phyloP scores from a whole-genome alignment of 1,140 invertebrate genomes.

The Rhopalosiphum padi region DNA sequence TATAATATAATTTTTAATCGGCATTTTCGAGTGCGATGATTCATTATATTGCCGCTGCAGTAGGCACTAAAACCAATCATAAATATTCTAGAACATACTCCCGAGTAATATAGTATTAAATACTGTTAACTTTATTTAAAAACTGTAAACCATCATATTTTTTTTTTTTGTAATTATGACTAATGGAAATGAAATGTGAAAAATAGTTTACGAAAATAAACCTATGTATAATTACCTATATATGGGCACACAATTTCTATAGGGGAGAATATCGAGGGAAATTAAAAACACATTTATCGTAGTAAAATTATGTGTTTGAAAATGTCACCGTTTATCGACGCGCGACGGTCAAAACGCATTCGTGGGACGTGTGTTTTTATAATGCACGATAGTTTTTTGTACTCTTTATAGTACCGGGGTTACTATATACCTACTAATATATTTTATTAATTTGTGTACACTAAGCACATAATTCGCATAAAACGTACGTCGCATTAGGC shows the following conservation, averaged over 20 bases:
- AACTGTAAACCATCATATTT: not conserved
- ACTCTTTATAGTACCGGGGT: not conserved
- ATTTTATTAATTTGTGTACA: slow-evolving; percentile 13
- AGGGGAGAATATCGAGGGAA: not conserved
- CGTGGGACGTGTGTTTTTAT: not conserved
- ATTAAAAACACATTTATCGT: slow-evolving; percentile 3
- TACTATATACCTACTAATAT: not conserved
- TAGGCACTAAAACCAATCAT: not conserved
- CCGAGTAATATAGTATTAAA: too few species aligned
- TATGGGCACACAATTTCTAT: not conserved
- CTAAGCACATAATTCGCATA: slow-evolving; percentile 18
- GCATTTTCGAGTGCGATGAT: not conserved
- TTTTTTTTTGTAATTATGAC: not conserved
- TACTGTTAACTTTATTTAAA: too few species aligned
- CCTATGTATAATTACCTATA: not conserved
- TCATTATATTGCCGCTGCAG: not conserved
- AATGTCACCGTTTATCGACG: not conserved
- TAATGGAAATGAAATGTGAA: not conserved
- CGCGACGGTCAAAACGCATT: not conserved
- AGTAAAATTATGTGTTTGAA: not conserved
- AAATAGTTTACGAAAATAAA: not conserved
- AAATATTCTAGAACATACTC: not conserved
- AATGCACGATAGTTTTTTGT: not conserved
- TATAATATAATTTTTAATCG: not conserved
- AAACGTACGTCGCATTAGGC: slow-evolving; percentile 17